phyloP scores from a whole-genome alignment of 2,888 invertebrate genomes.

The Thera britannica region DNA sequence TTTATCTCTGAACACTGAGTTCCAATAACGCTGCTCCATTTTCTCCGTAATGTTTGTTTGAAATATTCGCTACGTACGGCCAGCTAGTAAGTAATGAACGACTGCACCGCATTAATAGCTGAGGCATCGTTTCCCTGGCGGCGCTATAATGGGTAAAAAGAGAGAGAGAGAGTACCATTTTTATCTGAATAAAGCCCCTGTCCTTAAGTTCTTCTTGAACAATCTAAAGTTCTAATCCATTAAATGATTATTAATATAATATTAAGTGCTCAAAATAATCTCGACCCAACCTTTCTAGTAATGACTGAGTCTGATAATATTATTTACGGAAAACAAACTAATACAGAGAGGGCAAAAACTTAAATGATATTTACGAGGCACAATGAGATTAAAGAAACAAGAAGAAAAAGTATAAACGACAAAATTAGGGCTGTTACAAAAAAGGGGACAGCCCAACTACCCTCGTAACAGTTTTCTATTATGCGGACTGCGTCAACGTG shows the following conservation, averaged over 20 bases:
- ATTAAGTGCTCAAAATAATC: too few relatives aligned
- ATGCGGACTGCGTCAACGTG: conserved; percentile 9
- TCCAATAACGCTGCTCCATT: conserved; percentile 42
- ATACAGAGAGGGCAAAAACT: conserved; percentile 32
- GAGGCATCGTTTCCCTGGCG: conserved; percentile 53
- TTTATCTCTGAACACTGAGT: conserved; percentile 15
- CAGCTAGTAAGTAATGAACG: conserved; percentile 53
- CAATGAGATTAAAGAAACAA: conserved; percentile 35
- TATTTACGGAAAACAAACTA: conserved; percentile 17
- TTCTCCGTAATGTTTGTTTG: conserved; percentile 44
- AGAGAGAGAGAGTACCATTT: conserved; percentile 1
- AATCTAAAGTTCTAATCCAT: too few relatives aligned
- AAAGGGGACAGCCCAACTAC: conserved; percentile 29
- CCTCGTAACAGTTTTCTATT: conserved; percentile 24
- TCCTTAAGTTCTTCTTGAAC: too few relatives aligned
- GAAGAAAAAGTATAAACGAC: conserved; percentile 28
- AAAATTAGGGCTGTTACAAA: conserved; percentile 36
- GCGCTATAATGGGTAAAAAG: conserved; percentile 47
- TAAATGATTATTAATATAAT: too few relatives aligned
- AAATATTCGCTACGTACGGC: conserved; percentile 49
- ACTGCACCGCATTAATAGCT: conserved; percentile 53
- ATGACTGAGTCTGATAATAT: background rate
- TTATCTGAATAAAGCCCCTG: too few relatives aligned
- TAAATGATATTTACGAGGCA: conserved; percentile 35
- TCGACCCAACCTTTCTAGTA: too few relatives aligned